Evolutionary conservation across 2,113 vertebrate genomes (phyloP), one percentile per base, ranked within the genome.

Genomic region (Lampris incognitus): DNA sequence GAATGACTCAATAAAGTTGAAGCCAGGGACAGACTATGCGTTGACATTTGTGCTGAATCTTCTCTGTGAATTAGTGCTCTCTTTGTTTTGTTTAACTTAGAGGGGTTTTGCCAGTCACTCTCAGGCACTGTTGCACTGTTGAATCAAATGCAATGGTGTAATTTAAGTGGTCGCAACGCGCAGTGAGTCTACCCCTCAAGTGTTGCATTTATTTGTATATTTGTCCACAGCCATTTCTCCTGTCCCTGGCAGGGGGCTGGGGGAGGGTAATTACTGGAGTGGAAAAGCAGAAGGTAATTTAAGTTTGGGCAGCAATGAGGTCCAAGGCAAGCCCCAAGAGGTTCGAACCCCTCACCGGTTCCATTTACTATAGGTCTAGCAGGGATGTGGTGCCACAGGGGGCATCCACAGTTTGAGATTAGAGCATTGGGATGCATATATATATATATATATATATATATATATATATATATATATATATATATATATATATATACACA

Each of bases 251-350:
- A 74, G 67, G 62, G 79, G 64, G 62, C 74, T 24, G 10, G 66
- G 70, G 86, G 87, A 85, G 83, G 72, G 75, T 86, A 84, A 91
- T 90, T 89, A 89, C 83, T 87, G 88, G 62, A 85, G 76, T 81
- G 79, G 85, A 89, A 88, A 87, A 79, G 82, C 70, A 65, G 85
- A 82, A 91, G 88, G 85, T 87, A 89, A 90, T 92, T 91, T 91
- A 87, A 86, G 85, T 72, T 67, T 79, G 78, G 86, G 72, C 78
- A 66, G 69, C 76, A 78, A 75, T 79, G 84, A 87, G 78, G 84
- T 91, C 86, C 88, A 83, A 86, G 90, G 78, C 72, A 37, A 0
- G 85, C 71, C 84, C 85, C 68, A 2, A 72, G 85, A 83, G 87
- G 81, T 74, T 82, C 13, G 0, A 49, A 81, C 78, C 86, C 56